Base-by-base conservation (phyloP, 1,140 invertebrate genomes). In the Patella vulgata region DNA sequence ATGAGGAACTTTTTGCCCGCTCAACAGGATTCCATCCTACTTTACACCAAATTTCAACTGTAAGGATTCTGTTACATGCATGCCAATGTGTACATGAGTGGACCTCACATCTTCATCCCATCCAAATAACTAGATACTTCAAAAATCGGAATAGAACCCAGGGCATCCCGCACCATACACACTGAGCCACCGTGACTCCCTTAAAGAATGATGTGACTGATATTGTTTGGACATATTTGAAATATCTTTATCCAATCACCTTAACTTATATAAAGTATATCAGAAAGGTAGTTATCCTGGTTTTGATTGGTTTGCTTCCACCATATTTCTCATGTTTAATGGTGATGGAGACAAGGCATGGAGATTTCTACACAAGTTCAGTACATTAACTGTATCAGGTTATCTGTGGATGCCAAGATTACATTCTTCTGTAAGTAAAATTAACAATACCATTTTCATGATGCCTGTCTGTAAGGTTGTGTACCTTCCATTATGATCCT, bases 251-350 rank as follows among this genome's bases (percentile, higher is more conserved):
- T 51, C 30, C 19, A 17, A 30, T 28, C 46, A 65, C 70, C 75
- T 77, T 77, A 58, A 75, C 64, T 42, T 25, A 23, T 57, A 14
- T 56, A 27, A 54, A 82, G 79, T 66, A 33, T 77, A 64, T 33
- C 59, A 79, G 28, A 58, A 75, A 33, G 69, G 71, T 19, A 66
- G 54, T n/a, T 84, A 81, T 46, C 71, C 74, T 8, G 82, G 82
- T 3, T 84, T 81, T 72, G 84, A 85, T 56, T 85, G 84, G 84
- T 84, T 85, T 70, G 70, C 74, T 11, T 75, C 82, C 9, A 80
- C 82, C 1, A 70, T 84, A n/a, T 85, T 82, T 59, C 72, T 85
- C 9, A 70, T 82, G 5, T 82, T 80, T 58, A 75, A 78, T 33
- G 82, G 84, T 28, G 79, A 82, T 57, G 54, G 62, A 46, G 78